Evolutionary conservation across 2,888 invertebrate species (phyloP), one percentile per base, ranked within the genome.

Genomic region (Trissonchulus latispiculum): DNA sequence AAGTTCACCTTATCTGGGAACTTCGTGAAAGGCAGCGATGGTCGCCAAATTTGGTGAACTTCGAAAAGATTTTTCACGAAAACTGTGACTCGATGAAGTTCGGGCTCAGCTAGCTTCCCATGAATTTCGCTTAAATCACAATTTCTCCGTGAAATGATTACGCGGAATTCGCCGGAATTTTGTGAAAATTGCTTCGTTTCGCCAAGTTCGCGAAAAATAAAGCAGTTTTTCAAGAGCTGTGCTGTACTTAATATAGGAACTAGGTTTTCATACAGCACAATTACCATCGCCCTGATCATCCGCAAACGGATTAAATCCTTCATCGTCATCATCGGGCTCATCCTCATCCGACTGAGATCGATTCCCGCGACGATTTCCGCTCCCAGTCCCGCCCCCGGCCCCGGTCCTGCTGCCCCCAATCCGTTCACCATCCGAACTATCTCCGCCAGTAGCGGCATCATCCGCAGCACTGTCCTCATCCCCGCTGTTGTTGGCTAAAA

Each of bases 271-370:
- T 28, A 18, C 36, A 48, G 70, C 69, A 48, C 62, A 68, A 78
- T 35, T 61, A 29, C 84, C 84, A 78, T 83, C 84, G 64, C 85
- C 84, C n/a, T 84, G 84, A 36, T 84, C 93, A 70, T 89, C 90
- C 83, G 90, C 90, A 81, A 92, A 92, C n/a, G 94, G 95, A 86
- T 95, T 95, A 83, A 92, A 93, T 85, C 93, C 93, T 75, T 90
- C 90, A 64, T 79, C 79, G 15, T 64, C 66, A 18, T 64, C 66
- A 8, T 78, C 79, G 71, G 79, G 79, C 71, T 72, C 77, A n/a
- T 77, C 77, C 77, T 72, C 78, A 32, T 79, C 59, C 78, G 78
- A 32, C 77, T 77, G 0, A 76, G 76, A 31, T 72, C 61, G 31
- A 79, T 79, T 1, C 76, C 73, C 36, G 78, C 80, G 75, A 79